These are phyloP conservation scores for Nannospalax galili DNA, from an alignment of 2,113 vertebrate species.

Conservation along the genomic window DNA sequence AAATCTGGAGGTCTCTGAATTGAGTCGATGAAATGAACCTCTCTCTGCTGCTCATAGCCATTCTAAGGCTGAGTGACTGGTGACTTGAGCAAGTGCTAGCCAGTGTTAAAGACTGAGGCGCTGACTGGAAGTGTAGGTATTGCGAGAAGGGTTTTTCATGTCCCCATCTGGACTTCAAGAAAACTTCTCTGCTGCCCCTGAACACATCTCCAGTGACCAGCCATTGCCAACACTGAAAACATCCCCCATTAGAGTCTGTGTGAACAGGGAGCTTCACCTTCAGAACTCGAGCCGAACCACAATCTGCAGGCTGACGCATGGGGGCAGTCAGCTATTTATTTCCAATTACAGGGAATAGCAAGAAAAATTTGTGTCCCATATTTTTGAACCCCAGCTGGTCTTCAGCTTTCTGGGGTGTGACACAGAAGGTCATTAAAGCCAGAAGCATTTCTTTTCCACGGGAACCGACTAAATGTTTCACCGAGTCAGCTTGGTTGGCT, in stretches of 20 bases:
- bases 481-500: conserved; percentile 73
- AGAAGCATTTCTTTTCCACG: conserved; percentile 70
- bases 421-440: conserved; percentile 59
- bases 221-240: conserved; percentile 59
- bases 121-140: not conserved
- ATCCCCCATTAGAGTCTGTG: conserved; percentile 64
- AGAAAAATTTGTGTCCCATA: conserved; percentile 74
- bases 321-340: conserved; percentile 59
- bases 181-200: not conserved
- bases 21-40: not conserved
- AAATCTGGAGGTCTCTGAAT: not conserved
- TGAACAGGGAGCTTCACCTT: conserved; percentile 67
- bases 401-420: conserved; percentile 68
- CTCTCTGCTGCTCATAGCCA: not conserved
- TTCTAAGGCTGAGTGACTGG: not conserved
- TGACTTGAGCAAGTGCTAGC: not conserved
- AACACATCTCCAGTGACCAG: not conserved
- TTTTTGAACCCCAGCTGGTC: conserved; percentile 67
- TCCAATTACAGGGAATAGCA: conserved; percentile 69
- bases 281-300: conserved; percentile 67
- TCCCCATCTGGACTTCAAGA: not conserved
- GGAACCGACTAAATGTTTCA: conserved; percentile 78
- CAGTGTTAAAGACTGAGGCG: not conserved
- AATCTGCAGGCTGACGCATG: conserved; percentile 44
- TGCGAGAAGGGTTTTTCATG: not conserved